These are phyloP conservation scores for Petrocephalus microphthalmus DNA, from an alignment of 2,113 vertebrate species.

Conservation along the genomic window DNA sequence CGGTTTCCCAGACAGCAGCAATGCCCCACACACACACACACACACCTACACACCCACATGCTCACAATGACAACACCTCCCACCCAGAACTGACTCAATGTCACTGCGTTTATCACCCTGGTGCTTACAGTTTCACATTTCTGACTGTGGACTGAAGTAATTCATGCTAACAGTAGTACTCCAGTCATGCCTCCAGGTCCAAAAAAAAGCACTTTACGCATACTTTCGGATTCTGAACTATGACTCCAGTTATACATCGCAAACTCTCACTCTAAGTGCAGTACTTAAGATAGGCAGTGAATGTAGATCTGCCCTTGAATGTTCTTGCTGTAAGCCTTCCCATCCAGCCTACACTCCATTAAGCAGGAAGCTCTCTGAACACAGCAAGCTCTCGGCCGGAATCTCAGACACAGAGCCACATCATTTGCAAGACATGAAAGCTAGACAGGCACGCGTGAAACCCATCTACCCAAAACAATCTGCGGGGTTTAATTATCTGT, in stretches of 20 bases:
- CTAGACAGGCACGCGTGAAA: not conserved
- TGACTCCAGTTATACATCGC: not conserved
- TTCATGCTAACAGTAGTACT: not conserved
- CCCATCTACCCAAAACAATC: not conserved
- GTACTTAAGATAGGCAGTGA: not conserved
- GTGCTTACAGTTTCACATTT: not conserved
- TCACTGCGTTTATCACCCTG: not conserved
- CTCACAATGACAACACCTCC: not conserved
- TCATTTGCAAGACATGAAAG: not conserved
- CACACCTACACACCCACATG: not conserved
- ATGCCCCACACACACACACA: not conserved
- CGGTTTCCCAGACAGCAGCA: not conserved
- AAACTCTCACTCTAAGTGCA: not conserved
- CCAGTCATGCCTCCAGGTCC: not conserved
- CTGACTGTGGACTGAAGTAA: not conserved
- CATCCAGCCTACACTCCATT: not conserved
- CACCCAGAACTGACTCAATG: not conserved
- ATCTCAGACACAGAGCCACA: not conserved
- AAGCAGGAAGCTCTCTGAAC: not conserved
- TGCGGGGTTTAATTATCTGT: not conserved
- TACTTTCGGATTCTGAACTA: not conserved
- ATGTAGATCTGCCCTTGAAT: not conserved
- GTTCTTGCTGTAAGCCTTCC: not conserved
- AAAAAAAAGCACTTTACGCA: not conserved
- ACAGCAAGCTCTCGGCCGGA: not conserved